Conservation (phyloP, 2,888 invertebrate species). For the Trachelus tabidus region DNA sequence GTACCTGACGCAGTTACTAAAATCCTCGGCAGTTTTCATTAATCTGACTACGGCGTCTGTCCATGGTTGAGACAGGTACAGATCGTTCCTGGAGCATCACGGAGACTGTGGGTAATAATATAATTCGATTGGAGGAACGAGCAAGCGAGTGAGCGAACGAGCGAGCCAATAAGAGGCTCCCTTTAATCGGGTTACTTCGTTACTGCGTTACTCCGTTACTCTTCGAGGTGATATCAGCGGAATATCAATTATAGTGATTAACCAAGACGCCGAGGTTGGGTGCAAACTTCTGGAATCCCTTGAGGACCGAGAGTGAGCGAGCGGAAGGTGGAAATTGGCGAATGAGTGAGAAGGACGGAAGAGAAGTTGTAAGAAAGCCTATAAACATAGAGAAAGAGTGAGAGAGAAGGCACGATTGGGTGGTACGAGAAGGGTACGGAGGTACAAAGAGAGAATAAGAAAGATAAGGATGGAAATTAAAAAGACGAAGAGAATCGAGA, state of each 20-base stretch:
- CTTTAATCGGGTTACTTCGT: conserved; percentile 62
- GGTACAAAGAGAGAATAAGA: conserved; percentile 8
- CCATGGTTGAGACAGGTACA: background rate
- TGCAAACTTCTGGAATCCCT: conserved; percentile 44
- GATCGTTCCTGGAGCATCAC: background rate
- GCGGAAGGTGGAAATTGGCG: background rate
- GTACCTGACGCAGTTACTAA: background rate
- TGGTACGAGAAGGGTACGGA: conserved; percentile 18
- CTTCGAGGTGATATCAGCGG: conserved; percentile 62
- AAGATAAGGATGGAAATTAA: conserved; percentile 4
- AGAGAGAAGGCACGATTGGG: conserved; percentile 12
- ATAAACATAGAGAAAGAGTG: conserved; percentile 8
- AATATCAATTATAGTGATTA: conserved; percentile 67
- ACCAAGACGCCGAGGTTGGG: conserved; percentile 55
- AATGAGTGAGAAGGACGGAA: conserved; percentile 24
- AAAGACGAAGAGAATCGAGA: conserved; percentile 25
- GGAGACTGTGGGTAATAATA: conserved; percentile 51
- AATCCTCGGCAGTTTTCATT: background rate
- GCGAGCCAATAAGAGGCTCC: conserved; percentile 59
- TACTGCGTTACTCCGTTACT: conserved; percentile 62
- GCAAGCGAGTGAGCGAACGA: conserved; percentile 39
- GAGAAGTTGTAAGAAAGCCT: background rate
- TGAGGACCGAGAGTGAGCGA: background rate
- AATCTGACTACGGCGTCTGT: background rate
- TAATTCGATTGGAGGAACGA: conserved; percentile 57